phyloP scores from a whole-genome alignment of 2,888 invertebrate genomes.

The Drosophila aldrichi region DNA sequence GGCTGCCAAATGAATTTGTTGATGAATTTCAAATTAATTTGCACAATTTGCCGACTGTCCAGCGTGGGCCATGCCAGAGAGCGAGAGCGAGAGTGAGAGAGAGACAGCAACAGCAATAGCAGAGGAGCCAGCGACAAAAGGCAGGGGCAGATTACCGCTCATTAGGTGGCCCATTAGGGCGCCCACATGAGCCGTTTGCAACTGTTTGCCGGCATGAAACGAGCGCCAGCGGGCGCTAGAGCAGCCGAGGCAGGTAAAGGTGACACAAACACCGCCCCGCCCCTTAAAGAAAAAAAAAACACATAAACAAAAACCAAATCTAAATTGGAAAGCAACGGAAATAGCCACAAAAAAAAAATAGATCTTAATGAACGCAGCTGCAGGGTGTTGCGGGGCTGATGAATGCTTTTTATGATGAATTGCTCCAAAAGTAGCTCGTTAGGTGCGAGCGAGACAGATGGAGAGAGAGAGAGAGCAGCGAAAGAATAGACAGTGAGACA shows the following conservation, averaged over 20 bases:
- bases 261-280: slow-evolving; percentile 25
- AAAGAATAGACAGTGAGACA: background rate
- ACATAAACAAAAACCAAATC: slow-evolving; percentile 8
- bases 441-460: slow-evolving; percentile 23
- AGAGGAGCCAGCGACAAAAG: background rate
- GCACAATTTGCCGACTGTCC: slow-evolving; percentile 62
- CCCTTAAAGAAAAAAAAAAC: background rate
- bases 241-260: slow-evolving; percentile 27
- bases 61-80: slow-evolving; percentile 1
- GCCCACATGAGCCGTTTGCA: slow-evolving; percentile 57
- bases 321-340: slow-evolving; percentile 45
- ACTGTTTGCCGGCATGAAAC: slow-evolving; percentile 14
- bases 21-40: slow-evolving; percentile 75
- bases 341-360: slow-evolving; percentile 49
- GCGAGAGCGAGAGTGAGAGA: background rate
- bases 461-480: background rate
- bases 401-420: slow-evolving; percentile 70
- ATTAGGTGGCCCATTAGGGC: slow-evolving; percentile 67
- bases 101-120: background rate
- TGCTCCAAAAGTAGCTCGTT: slow-evolving; percentile 50
- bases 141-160: slow-evolving; percentile 35
- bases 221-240: slow-evolving; percentile 10
- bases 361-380: slow-evolving; percentile 62
- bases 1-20: slow-evolving; percentile 61
- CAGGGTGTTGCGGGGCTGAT: slow-evolving; percentile 36